Percentiles rank a stretch among this genome's conserved stretches.
Conservation (phyloP, 1,140 invertebrate species). For the Planococcus citri region DNA sequence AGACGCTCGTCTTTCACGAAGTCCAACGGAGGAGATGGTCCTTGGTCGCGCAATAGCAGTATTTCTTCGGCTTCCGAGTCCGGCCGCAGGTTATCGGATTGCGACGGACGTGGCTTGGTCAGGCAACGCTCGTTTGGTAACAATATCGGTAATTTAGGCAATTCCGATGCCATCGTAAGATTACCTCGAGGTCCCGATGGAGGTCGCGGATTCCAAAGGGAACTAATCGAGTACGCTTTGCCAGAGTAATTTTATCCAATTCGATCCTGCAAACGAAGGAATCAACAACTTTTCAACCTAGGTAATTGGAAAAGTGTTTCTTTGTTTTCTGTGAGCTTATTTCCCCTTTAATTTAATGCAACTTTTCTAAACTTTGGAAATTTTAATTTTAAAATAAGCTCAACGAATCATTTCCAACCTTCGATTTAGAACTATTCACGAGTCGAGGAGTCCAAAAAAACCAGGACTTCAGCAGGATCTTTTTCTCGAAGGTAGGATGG, state of each 20-base stretch:
- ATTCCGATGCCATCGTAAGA: conserved; percentile 54
- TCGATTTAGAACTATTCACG: too few relatives aligned
- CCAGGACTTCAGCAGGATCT: too few relatives aligned
- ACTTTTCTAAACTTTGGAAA: too few relatives aligned
- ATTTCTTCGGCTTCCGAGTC: conserved; percentile 19
- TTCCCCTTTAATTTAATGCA: too few relatives aligned
- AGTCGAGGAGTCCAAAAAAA: too few relatives aligned
- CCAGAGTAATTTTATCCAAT: conserved; percentile 21
- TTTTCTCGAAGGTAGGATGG: too few relatives aligned
- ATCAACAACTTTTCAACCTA: too few relatives aligned
- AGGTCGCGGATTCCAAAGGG: conserved; percentile 52
- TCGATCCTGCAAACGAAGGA: not conserved
- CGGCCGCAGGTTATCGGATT: conserved; percentile 21
- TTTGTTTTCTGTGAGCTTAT: too few relatives aligned
- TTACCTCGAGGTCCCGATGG: conserved; percentile 73
- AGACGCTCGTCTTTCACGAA: conserved; percentile 20
- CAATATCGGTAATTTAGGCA: conserved; percentile 35
- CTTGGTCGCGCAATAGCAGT: conserved; percentile 24
- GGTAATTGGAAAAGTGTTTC: too few relatives aligned
- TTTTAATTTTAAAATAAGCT: too few relatives aligned
- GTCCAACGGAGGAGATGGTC: not conserved
- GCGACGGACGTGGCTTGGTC: conserved; percentile 17
- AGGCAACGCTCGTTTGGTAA: conserved; percentile 27
- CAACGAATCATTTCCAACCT: too few relatives aligned
- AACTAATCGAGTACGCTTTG: conserved; percentile 18